These are phyloP conservation scores for Chelon labrosus DNA, from an alignment of 2,797 vertebrate genomes.

Conservation along the genomic window DNA sequence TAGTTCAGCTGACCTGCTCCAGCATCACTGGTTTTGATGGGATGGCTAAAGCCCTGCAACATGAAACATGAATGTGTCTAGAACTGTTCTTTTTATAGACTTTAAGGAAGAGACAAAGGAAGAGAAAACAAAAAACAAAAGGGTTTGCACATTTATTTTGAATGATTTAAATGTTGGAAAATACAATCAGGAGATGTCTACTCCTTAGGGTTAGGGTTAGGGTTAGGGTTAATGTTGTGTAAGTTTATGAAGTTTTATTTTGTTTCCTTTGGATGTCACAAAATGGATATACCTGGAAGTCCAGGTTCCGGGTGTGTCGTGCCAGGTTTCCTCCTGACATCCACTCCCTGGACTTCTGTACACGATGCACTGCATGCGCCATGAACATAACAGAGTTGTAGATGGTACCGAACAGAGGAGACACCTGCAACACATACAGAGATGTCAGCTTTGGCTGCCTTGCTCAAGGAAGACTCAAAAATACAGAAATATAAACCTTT, in stretches of 20 bases:
- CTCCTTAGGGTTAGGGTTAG: too few relatives aligned
- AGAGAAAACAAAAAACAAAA: background rate
- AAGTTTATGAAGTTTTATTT: too few relatives aligned
- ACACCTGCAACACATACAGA: slow-evolving; percentile 74
- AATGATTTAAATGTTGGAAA: too few relatives aligned
- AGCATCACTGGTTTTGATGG: slow-evolving; percentile 76
- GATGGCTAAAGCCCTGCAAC: slow-evolving; percentile 83
- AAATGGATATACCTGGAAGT: slow-evolving; percentile 71
- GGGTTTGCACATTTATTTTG: too few relatives aligned
- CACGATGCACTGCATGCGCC: slow-evolving; percentile 82
- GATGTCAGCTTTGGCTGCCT: background rate
- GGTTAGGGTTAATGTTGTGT: too few relatives aligned
- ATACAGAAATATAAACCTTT: background rate
- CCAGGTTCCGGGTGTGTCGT: slow-evolving; percentile 70
- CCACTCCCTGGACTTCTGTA: slow-evolving; percentile 70
- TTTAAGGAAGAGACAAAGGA: background rate
- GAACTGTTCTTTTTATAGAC: background rate
- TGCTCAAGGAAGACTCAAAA: background rate
- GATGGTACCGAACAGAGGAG: slow-evolving; percentile 88
- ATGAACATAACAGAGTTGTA: slow-evolving; percentile 86
- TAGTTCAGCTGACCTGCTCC: slow-evolving; percentile 81
- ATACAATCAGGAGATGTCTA: too few relatives aligned
- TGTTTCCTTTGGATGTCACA: background rate
- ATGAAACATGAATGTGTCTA: background rate
- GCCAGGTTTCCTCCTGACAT: slow-evolving; percentile 84